Evolutionary conservation across 2,113 vertebrate species (phyloP), one percentile per base, ranked within the genome.

Genomic region (Halichoerus grypus): DNA sequence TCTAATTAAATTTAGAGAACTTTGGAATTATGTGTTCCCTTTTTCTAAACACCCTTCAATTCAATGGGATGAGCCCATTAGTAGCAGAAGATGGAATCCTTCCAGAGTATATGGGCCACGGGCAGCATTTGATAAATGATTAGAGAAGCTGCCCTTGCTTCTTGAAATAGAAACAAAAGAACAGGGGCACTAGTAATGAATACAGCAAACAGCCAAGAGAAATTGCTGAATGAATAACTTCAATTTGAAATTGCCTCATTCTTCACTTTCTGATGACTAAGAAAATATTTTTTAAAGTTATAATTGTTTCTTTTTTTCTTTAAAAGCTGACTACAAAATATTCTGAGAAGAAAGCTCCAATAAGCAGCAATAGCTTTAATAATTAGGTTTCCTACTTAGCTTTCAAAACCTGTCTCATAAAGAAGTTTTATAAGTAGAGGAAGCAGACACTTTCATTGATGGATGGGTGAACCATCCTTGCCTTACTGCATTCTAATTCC

Each of bases 81-180:
- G 96, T 98, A 98, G 88, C 82, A 98, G 91, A 98, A 98, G 95
- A 88, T 59, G 93, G 94, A 98, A 85, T 65, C 91, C 96, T 96
- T 99, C 98, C 95, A 98, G 92, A 92, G 76, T 87, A 61, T 97
- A 89, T 97, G 92, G 96, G 97, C 97, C 98, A 98, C 98, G 92
- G 95, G 88, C 93, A 95, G 77, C 80, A 51, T 87, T 98, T 99
- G 98, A 99, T 98, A 98, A 98, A 98, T 97, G 97, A 98, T 89
- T 88, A 33, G 93, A 93, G 95, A 98, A 98, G 90, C 94, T 71
- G 89, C 65, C 86, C 69, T 96, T 74, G 0, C 86, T 88, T 97
- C n/a, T 77, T 93, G 90, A 97, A 79, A 97, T 88, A 94, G 88
- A 97, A 98, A 97, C 88, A 97, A 97, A 98, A 91, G 77, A 96